Evolutionary conservation across 2,888 invertebrate species (phyloP).

Genomic region (Protonemura montana): DNA sequence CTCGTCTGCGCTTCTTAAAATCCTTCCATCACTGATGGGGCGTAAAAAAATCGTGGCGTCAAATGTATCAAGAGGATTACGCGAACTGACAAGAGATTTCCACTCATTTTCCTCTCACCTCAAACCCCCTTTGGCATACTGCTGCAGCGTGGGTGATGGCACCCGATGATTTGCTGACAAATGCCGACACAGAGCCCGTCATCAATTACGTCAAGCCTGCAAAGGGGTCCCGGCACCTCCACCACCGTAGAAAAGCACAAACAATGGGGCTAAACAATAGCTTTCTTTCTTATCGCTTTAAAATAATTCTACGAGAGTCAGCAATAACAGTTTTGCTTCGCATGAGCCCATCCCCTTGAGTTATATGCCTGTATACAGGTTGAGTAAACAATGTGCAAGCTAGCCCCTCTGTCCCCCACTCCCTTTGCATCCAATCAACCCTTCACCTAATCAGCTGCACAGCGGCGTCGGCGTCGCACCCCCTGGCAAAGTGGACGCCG

Average conservation of each 20-base stretch:
- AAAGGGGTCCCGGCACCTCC: neutral
- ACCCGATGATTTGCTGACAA: neutral
- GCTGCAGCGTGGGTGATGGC: neutral
- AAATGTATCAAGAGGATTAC: neutral
- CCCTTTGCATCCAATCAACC: conserved; percentile 23
- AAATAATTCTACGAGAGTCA: neutral
- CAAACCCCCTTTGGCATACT: neutral
- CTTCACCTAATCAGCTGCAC: conserved; percentile 33
- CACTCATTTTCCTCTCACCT: neutral
- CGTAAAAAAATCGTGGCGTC: neutral
- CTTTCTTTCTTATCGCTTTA: neutral
- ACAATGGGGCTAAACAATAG: neutral
- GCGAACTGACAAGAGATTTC: neutral
- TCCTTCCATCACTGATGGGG: neutral
- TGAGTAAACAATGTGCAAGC: conserved; percentile 15
- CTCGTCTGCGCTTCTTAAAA: neutral
- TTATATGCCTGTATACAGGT: conserved; percentile 15
- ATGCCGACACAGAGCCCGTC: neutral
- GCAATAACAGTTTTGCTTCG: neutral
- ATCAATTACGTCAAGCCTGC: too few relatives aligned
- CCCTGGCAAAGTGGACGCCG: conserved; percentile 30
- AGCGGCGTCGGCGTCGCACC: conserved; percentile 9
- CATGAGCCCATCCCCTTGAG: neutral
- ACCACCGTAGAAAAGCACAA: neutral
- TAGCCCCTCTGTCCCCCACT: neutral